Evolutionary conservation across 2,888 invertebrate species (phyloP).

Genomic region (Cyrtodaria siliqua): DNA sequence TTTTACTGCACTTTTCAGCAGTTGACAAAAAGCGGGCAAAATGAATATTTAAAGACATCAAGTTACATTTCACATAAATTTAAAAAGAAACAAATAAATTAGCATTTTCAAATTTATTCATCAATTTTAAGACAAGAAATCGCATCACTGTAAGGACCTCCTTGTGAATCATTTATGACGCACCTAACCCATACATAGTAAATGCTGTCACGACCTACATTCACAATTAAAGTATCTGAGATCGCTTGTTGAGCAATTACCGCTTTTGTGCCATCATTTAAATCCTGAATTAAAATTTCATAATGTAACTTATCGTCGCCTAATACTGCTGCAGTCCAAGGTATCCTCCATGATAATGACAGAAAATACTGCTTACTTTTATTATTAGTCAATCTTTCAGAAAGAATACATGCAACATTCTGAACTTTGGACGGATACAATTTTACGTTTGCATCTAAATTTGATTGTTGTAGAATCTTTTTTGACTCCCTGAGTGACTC

Average conservation of each 20-base stretch:
- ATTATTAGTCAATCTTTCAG: background rate
- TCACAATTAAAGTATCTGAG: constrained; percentile 2
- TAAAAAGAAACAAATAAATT: no score
- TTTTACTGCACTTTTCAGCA: no score
- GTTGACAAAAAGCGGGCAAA: no score
- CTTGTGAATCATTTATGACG: constrained; percentile 49
- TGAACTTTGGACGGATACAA: constrained; percentile 57
- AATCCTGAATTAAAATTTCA: constrained; percentile 75
- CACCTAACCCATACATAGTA: constrained; percentile 77
- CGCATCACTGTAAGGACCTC: constrained; percentile 72
- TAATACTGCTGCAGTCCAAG: constrained; percentile 74
- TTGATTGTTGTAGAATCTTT: background rate
- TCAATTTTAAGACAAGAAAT: constrained; percentile 26
- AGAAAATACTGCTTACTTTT: constrained; percentile 22
- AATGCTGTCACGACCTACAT: constrained; percentile 8
- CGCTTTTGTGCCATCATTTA: constrained; percentile 19
- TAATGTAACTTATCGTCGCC: constrained; percentile 66
- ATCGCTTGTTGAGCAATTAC: constrained; percentile 4
- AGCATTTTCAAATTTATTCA: constrained; percentile 2
- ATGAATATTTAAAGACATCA: no score
- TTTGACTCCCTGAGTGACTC: constrained; percentile 26
- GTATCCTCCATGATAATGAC: constrained; percentile 71
- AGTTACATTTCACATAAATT: no score
- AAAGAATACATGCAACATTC: constrained; percentile 46
- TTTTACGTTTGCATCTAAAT: background rate